Base-by-base conservation (phyloP, 2,113 vertebrate species). In the Bucco capensis region DNA sequence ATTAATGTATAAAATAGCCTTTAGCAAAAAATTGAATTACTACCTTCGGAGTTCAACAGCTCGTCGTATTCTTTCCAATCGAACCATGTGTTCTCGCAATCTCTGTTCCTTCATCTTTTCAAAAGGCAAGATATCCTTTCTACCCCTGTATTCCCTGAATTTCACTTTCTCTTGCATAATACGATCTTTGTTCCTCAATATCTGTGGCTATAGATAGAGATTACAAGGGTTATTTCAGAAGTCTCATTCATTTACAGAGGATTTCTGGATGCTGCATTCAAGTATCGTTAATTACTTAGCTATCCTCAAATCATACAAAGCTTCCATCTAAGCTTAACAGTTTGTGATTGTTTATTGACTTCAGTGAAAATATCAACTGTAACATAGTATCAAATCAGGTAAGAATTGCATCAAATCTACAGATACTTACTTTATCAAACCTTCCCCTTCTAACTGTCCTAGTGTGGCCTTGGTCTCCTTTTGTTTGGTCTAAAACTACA, bases 81-180 rank as follows among this genome's bases (percentile, higher is more conserved):
- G 98, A 93, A 98, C 98, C 93, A 99, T 97, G 66, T 98, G 98
- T 92, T 99, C 99, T 79, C 98, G 97, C 97, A 98, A 97, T 60
- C 98, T 98, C 88, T 99, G 99, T 88, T 99, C 98, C 97, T 99
- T 99, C 97, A 99, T 99, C 96, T 99, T 99, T 95, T 99, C 98
- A 97, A 99, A 99, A 70, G 99, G 98, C 73, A 99, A 95, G 95
- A 99, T 99, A 94, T 98, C 98, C 37, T 98, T 98, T 74, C 97
- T 97, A 73, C 97, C 98, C 64, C 97, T 96, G 94, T 97, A 98
- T 94, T 98, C 98, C 93, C 97, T 97, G 96, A 98, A 97, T 89
- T 98, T 98, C 94, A 95, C 89, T 96, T 98, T 98, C 88, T 98
- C 98, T 81, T 90, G 86, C 89, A 98, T 98, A 93, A 97, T 95